These are phyloP conservation scores for Artemisiospiza belli DNA, from an alignment of 2,113 vertebrate species.

Conservation along the genomic window DNA sequence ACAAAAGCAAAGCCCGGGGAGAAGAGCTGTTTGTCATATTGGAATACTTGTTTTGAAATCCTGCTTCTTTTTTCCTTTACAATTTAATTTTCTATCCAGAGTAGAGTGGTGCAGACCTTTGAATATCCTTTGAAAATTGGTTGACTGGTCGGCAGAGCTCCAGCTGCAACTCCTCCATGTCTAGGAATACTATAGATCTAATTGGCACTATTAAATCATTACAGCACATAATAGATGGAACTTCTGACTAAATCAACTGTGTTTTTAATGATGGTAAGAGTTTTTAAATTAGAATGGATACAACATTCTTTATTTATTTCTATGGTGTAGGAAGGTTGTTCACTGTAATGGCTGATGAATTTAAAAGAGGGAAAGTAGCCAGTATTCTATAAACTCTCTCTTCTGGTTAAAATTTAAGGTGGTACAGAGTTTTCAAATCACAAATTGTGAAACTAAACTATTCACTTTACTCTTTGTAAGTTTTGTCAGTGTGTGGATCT, in stretches of 20 bases:
- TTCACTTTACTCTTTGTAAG: not conserved
- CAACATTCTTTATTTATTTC: conserved; percentile 40
- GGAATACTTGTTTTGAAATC: conserved; percentile 32
- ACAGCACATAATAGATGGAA: conserved; percentile 48
- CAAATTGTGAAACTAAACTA: not conserved
- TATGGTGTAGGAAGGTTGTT: conserved; percentile 19
- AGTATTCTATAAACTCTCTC: not conserved
- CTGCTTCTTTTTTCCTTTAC: not conserved
- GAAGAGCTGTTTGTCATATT: conserved; percentile 2
- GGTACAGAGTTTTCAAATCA: not conserved
- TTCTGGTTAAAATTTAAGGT: conserved; percentile 34
- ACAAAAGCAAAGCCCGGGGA: conserved; percentile 6
- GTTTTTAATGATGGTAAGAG: conserved; percentile 59
- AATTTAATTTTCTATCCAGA: conserved; percentile 16
- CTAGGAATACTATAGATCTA: conserved; percentile 54
- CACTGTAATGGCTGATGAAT: conserved; percentile 11
- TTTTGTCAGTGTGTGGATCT: not conserved
- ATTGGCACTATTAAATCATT: conserved; percentile 65
- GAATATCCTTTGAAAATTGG: conserved; percentile 29
- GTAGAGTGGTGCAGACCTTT: not conserved
- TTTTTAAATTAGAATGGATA: conserved; percentile 57
- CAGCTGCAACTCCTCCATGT: conserved; percentile 60
- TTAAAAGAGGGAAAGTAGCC: conserved; percentile 1
- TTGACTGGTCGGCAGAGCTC: conserved; percentile 25
- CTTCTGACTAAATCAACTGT: conserved; percentile 54